Conservation (phyloP, 2,797 vertebrate genomes). For the Paguma larvata region DNA sequence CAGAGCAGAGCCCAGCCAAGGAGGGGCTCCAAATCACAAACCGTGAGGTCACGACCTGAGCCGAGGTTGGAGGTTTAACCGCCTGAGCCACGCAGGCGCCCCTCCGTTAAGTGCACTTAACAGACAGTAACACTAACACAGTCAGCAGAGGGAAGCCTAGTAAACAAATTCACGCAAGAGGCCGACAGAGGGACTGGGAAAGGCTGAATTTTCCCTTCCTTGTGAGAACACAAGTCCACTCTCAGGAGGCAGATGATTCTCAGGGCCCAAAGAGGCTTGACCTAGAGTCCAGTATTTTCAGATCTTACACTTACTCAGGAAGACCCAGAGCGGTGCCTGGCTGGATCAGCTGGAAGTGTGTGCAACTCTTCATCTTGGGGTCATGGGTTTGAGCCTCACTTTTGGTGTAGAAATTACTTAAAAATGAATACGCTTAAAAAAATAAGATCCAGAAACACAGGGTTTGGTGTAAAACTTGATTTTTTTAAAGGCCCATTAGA, state of each 20-base stretch:
- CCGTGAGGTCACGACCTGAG: not conserved
- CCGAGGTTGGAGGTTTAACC: not conserved
- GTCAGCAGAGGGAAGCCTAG: not conserved
- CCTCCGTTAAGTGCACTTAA: not conserved
- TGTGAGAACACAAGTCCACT: not conserved
- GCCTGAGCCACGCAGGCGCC: not conserved
- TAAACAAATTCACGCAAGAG: not conserved
- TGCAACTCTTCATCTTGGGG: too few species aligned
- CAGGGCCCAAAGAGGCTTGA: not conserved
- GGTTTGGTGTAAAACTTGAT: not conserved
- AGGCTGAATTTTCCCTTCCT: too few species aligned
- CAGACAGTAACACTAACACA: not conserved
- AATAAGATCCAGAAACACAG: not conserved
- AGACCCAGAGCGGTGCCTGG: not conserved
- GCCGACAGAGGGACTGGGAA: accelerated
- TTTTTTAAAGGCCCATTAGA: not conserved
- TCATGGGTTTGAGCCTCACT: too few species aligned
- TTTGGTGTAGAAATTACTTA: too few species aligned
- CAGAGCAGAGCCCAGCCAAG: not conserved
- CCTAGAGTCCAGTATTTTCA: not conserved
- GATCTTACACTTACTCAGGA: not conserved
- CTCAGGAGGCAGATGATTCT: not conserved
- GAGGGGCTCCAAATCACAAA: not conserved
- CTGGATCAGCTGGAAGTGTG: too few species aligned
- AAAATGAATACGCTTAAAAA: too few species aligned